A percentile compares a stretch with the other conserved stretches of the same genome.
These are phyloP conservation scores for Drosophila sulfurigaster DNA, from an alignment of 1,140 invertebrate species.

Conservation along the genomic window DNA sequence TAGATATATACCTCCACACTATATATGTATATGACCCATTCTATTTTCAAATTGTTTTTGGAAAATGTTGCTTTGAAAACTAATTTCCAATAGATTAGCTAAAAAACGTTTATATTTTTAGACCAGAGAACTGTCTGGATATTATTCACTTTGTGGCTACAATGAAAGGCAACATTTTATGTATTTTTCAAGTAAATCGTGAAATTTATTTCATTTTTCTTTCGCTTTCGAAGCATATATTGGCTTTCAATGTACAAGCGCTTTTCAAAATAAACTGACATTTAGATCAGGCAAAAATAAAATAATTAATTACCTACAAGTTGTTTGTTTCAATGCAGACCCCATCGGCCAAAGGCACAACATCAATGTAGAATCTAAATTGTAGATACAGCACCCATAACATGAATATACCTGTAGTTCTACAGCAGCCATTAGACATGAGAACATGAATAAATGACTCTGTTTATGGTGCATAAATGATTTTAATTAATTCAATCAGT, in stretches of 20 bases:
- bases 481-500: constrained; percentile 82
- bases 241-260: constrained; percentile 49
- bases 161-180: constrained; percentile 71
- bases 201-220: constrained; percentile 79
- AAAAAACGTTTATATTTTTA: constrained; percentile 66
- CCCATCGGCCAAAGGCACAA: constrained; percentile 26
- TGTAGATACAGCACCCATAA: constrained; percentile 27
- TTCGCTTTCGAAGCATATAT: constrained; percentile 59
- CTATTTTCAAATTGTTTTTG: constrained; percentile 77
- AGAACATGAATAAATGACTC: constrained; percentile 72
- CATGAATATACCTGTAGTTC: constrained; percentile 23
- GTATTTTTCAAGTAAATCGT: constrained; percentile 72
- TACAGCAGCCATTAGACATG: constrained; percentile 53
- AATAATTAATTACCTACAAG: constrained; percentile 74
- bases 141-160: constrained; percentile 48
- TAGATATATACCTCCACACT: constrained; percentile 37
- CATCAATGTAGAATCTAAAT: not conserved
- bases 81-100: constrained; percentile 84
- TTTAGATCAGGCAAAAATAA: constrained; percentile 61
- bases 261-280: constrained; percentile 55
- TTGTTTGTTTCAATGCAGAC: constrained; percentile 46
- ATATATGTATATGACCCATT: constrained; percentile 34
- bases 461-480: constrained; percentile 80
- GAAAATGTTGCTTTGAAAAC: constrained; percentile 72
- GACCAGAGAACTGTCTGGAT: constrained; percentile 59